These are phyloP conservation scores for Uropsilus gracilis DNA, from an alignment of 2,113 vertebrate species.

Conservation along the genomic window DNA sequence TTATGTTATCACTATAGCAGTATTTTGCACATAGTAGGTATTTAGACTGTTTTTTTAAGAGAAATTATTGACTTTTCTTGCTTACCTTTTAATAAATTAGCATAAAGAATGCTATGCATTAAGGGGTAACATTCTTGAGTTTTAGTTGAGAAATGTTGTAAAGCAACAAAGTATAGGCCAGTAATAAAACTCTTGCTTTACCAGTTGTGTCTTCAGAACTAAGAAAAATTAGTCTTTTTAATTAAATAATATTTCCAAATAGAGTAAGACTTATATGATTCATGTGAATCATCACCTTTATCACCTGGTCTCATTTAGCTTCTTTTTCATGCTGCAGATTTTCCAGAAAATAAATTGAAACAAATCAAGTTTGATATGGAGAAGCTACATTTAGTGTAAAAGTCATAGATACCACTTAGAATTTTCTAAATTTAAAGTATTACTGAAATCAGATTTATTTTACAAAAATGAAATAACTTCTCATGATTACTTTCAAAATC, in stretches of 20 bases:
- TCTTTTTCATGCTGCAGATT: background rate
- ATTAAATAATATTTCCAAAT: constrained; percentile 8
- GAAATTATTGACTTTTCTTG: background rate
- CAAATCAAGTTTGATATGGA: constrained; percentile 13
- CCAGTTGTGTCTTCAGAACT: background rate
- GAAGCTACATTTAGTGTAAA: background rate
- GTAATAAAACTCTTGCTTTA: background rate
- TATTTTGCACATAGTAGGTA: background rate
- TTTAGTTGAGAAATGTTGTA: background rate
- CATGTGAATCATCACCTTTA: background rate
- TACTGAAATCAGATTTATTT: constrained; percentile 21
- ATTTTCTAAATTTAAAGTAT: background rate
- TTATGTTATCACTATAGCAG: background rate
- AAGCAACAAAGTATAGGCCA: background rate
- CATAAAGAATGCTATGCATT: background rate
- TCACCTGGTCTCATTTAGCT: background rate
- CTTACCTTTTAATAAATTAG: background rate
- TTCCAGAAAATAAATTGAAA: background rate
- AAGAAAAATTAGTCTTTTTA: background rate
- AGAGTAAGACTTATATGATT: background rate
- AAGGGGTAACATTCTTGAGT: background rate
- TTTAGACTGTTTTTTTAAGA: background rate
- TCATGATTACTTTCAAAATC: background rate
- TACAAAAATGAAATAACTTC: background rate
- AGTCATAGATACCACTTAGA: background rate